Base-by-base conservation (phyloP, 1,140 invertebrate genomes). In the Drosophila jambulina region DNA sequence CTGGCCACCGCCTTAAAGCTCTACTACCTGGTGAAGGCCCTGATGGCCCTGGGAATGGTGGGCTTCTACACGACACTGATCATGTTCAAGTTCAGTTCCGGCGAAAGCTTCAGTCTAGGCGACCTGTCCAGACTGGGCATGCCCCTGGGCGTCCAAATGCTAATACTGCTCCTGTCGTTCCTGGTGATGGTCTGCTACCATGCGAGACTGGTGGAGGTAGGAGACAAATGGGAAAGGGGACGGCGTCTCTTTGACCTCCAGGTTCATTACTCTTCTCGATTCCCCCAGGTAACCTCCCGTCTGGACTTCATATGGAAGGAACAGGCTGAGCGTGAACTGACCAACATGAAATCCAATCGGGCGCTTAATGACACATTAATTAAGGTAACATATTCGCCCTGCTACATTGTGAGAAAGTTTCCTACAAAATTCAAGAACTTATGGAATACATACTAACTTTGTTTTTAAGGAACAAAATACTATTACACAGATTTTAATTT, bases 231-330 rank as follows among this genome's bases (percentile, higher is more conserved):
- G 27, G 34, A 9, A 1, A 23, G 10, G 1, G 19, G 23, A 15
- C n/a, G n/a, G n/a, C 9, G 9, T 15, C 25, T 38, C 19, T 46
- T 3, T 36, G 45, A 57, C 15, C 43, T 29, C 25, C 23, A 13
- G 8, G 36, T 42, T 46, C 45, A 38, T 71, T 48, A 21, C 43
- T 54, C 43, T 45, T 36, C 36, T 56, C n/a, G 9, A 29, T 45
- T 38, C 62, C 38, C 25, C 3, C 38, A 92, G 91, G 96, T 98
- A 0, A 98, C 97, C 3, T 97, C 97, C 2, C 93, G 98, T 40
- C 94, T 99, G 43, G 98, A 99, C 93, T 99, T 99, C 92, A 94
- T 99, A 8, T 99, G 98, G 98, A 99, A 99, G 92, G 96, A 97
- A 82, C 97, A 98, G 91, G 97, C 97, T 1, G 96, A 98, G 92